Base-by-base conservation (phyloP, 2,888 invertebrate genomes). In the Zhengitettix transpicula region DNA sequence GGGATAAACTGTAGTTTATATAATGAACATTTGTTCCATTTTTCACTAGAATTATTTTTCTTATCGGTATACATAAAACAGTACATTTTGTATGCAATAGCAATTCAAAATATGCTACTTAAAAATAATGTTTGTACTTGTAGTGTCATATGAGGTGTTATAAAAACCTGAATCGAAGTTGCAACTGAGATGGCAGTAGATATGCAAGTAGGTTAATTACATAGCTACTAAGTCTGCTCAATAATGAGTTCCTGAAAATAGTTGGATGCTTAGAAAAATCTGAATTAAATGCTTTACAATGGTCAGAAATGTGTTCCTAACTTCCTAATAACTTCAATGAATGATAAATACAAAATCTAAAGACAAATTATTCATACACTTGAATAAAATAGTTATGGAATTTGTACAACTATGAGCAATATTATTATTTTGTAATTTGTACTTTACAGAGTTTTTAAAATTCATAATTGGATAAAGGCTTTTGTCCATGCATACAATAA, bases 61-160 rank as follows among this genome's bases (percentile, higher is more conserved):
- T 28, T 28, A 47, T 47, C 47, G n/a, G 47, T 47, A 47, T 47
- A 47, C 47, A 47, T 28, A 28, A 28, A 28, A 28, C 28, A 28
- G 28, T 28, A 28, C 28, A 28, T 28, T 28, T 28, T 28, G 28
- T n/a, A 12, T 47, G 47, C 47, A 47, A 47, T 47, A 47, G 47
- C 47, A 47, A 47, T 47, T 47, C n/a, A 12, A 47, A 47, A 47
- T 47, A 47, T 47, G 14, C 47, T 47, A 47, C 47, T 47, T 58
- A 52, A 58, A 58, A 56, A 53, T 54, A 58, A 58, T 58, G 52
- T 42, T 58, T 58, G 58, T 58, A 58, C 58, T 58, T 58, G 53
- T 58, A 58, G 42, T 58, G 58, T 58, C 52, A 54, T 53, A 41
- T 58, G 58, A 58, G 57, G 57, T 57, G 57, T 40, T 42, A 47